Evolutionary conservation across 2,113 vertebrate species (phyloP), one percentile per base, ranked within the genome.

Genomic region (Hyperopisus bebe): DNA sequence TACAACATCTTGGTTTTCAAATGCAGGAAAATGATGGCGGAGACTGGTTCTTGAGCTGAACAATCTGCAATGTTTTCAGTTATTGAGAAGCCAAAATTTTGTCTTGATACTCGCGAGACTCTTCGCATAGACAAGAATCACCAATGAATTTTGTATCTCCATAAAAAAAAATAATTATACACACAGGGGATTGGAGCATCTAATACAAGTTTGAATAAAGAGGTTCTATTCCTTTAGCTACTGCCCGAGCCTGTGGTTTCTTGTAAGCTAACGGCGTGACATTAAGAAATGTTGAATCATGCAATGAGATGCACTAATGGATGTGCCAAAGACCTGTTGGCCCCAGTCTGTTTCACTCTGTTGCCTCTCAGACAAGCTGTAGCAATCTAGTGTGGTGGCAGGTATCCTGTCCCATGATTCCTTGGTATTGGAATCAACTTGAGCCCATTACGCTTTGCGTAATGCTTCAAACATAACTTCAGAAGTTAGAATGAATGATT

Each of bases 211-310:
- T 80, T 80, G 74, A 80, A 80, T 80, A 80, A 80, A 8, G 39
- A 80, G 35, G 17, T 80, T 42, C 10, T 19, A 2, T 80, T 80
- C 74, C 74, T 80, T 80, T 80, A 80, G 74, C 74, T 17, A 19
- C 13, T 80, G 31, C 35, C 35, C 13, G 6, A 80, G 31, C 74
- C 74, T 80, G 74, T 80, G 35, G 3, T 80, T 80, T 80, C 74
- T 42, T 80, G 35, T 80, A 17, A 80, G 74, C 2, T 35, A 80
- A 15, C 15, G 13, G 74, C 5, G 35, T 80, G 74, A 80, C 74
- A 80, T 80, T 42, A 80, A 80, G 74, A 80, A 15, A 80, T 80
- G 74, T 80, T 42, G 74, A 80, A 80, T 80, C 74, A 80, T 80
- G 35, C 74, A 42, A 80, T 80, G 74, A 80, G 35, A 80, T 19